These are phyloP conservation scores for Lagenorhynchus albirostris DNA, from an alignment of 2,113 vertebrate species.

Conservation along the genomic window DNA sequence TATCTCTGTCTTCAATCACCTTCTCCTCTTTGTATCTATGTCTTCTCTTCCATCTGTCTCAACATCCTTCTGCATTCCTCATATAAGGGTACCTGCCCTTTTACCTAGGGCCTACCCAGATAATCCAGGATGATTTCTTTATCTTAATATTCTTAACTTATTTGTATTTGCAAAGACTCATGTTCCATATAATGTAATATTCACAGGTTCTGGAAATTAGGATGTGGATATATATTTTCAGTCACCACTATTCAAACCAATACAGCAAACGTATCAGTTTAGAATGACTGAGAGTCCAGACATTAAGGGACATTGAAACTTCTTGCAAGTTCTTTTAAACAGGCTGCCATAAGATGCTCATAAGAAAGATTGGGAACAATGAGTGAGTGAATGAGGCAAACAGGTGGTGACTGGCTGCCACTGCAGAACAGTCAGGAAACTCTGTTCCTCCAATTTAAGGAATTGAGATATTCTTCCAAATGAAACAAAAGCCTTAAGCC, in stretches of 20 bases:
- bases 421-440: not conserved
- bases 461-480: not conserved
- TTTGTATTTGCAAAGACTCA: not conserved
- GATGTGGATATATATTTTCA: not conserved
- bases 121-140: not conserved
- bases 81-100: not conserved
- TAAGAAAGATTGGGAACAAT: not conserved
- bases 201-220: not conserved
- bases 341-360: not conserved
- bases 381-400: not conserved
- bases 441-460: not conserved
- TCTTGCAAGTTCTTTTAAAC: not conserved
- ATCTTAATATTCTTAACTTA: not conserved
- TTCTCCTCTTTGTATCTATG: not conserved
- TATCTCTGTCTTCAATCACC: not conserved
- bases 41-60: not conserved
- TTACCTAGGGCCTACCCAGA: not conserved
- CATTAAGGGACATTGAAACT: not conserved
- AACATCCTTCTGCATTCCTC: too few species aligned
- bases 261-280: not conserved
- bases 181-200: not conserved
- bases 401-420: not conserved
- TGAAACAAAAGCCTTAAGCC: not conserved
- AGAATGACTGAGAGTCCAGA: not conserved
- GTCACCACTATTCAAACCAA: not conserved